phyloP scores from a whole-genome alignment of 2,888 invertebrate species.

The Nezara viridula region DNA sequence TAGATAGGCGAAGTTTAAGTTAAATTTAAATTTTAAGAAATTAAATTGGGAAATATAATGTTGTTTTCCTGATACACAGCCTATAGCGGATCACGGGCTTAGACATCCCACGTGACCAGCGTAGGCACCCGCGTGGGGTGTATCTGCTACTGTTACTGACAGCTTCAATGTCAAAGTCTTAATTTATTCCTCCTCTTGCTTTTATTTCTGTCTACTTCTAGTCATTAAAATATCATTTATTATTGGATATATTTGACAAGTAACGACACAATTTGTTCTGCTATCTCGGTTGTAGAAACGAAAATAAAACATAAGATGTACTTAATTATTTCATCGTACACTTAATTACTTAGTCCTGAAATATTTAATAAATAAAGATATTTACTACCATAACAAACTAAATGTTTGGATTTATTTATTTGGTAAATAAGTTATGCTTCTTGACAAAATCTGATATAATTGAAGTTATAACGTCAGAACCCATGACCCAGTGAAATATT shows the following conservation, averaged over 20 bases:
- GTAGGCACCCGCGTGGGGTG: slow-evolving; percentile 13
- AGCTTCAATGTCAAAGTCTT: slow-evolving; percentile 44
- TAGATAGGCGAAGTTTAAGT: not conserved
- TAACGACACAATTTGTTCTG: not conserved
- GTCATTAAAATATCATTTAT: slow-evolving; percentile 1
- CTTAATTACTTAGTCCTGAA: too few relatives aligned
- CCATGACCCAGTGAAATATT: too few relatives aligned
- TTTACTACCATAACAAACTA: too few relatives aligned
- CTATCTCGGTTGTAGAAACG: not conserved
- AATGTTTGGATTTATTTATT: too few relatives aligned
- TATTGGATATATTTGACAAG: slow-evolving; percentile 13
- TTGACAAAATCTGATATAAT: too few relatives aligned
- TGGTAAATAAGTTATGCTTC: too few relatives aligned
- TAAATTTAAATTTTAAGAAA: not conserved
- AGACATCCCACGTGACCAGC: not conserved
- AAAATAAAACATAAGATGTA: too few relatives aligned
- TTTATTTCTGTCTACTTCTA: slow-evolving; percentile 35
- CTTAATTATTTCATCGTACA: too few relatives aligned
- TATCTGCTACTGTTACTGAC: slow-evolving; percentile 30
- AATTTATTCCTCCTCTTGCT: slow-evolving; percentile 5
- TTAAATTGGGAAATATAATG: not conserved
- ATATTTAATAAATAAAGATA: too few relatives aligned
- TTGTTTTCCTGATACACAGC: not conserved
- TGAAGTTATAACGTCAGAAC: too few relatives aligned
- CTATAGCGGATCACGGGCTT: not conserved